These are phyloP conservation scores for Malurus melanocephalus DNA, from an alignment of 2,113 vertebrate genomes.

Conservation along the genomic window DNA sequence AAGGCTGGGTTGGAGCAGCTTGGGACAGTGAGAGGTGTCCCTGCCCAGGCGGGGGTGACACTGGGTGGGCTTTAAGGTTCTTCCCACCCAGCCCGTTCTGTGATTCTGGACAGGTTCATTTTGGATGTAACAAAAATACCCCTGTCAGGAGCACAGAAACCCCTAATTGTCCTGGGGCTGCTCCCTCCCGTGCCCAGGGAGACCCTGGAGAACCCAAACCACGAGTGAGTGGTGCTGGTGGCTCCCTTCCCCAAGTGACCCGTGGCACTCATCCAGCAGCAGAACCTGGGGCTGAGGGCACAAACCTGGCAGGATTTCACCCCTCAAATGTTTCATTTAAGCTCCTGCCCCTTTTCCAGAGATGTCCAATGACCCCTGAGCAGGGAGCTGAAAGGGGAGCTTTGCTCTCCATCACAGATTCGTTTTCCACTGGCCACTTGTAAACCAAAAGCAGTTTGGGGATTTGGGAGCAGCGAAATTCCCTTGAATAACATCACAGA, in stretches of 20 bases:
- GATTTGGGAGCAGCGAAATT: not conserved
- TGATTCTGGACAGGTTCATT: not conserved
- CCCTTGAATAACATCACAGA: not conserved
- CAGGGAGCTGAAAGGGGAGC: not conserved
- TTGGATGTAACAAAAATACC: not conserved
- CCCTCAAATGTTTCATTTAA: accelerated
- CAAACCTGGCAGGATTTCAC: accelerated
- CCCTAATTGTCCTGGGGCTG: not conserved
- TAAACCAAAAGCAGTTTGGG: not conserved
- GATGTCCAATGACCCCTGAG: accelerated
- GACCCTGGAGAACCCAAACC: not conserved
- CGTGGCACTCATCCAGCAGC: not conserved
- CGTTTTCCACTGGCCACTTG: not conserved
- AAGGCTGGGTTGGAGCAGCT: not conserved
- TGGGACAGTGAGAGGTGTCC: not conserved
- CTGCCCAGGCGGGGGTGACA: not conserved
- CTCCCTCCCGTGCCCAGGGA: not conserved
- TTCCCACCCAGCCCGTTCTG: not conserved
- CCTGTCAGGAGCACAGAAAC: accelerated
- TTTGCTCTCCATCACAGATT: not conserved
- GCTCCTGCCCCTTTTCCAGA: not conserved
- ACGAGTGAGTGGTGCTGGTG: accelerated
- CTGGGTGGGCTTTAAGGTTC: not conserved
- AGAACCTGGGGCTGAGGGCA: not conserved
- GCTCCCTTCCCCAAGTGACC: not conserved